Evolutionary conservation across 2,888 invertebrate genomes (phyloP).

Genomic region (Spodoptera exigua): DNA sequence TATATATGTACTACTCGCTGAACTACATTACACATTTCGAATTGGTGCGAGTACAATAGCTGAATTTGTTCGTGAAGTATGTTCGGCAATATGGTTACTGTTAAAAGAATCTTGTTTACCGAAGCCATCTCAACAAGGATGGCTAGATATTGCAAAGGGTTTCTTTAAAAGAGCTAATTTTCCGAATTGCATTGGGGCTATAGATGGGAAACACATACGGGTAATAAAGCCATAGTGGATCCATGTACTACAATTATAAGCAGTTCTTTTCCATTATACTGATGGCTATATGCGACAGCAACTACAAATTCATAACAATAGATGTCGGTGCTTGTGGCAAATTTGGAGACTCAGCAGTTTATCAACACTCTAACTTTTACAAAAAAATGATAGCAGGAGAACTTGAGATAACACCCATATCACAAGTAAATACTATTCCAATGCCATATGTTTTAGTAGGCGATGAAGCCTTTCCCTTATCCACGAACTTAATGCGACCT

Average conservation of each 20-base stretch:
- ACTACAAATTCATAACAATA: slow-evolving; percentile 38
- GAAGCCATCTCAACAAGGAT: slow-evolving; percentile 45
- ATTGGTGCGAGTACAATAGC: slow-evolving; percentile 48
- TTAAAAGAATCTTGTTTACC: slow-evolving; percentile 53
- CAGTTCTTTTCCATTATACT: slow-evolving; percentile 42
- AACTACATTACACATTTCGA: slow-evolving; percentile 21
- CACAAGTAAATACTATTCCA: slow-evolving; percentile 3
- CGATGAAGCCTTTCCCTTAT: slow-evolving; percentile 46
- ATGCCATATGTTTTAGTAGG: slow-evolving; percentile 35
- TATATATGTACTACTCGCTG: slow-evolving; percentile 24
- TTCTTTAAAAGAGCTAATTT: slow-evolving; percentile 48
- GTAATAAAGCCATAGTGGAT: slow-evolving; percentile 48
- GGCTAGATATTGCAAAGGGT: slow-evolving; percentile 45
- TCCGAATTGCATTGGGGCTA: slow-evolving; percentile 48
- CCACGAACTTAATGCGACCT: slow-evolving; percentile 48
- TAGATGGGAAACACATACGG: slow-evolving; percentile 52
- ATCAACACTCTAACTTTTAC: slow-evolving; percentile 52
- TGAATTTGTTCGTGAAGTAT: slow-evolving; percentile 55
- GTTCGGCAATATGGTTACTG: slow-evolving; percentile 45
- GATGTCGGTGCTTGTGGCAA: slow-evolving; percentile 56
- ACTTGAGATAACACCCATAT: slow-evolving; percentile 37
- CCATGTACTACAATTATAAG: slow-evolving; percentile 53
- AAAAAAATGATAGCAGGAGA: slow-evolving; percentile 28
- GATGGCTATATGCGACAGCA: slow-evolving; percentile 51
- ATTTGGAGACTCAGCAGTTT: slow-evolving; percentile 57